Conservation (phyloP, 2,888 invertebrate genomes). For the Acronicta aceris region DNA sequence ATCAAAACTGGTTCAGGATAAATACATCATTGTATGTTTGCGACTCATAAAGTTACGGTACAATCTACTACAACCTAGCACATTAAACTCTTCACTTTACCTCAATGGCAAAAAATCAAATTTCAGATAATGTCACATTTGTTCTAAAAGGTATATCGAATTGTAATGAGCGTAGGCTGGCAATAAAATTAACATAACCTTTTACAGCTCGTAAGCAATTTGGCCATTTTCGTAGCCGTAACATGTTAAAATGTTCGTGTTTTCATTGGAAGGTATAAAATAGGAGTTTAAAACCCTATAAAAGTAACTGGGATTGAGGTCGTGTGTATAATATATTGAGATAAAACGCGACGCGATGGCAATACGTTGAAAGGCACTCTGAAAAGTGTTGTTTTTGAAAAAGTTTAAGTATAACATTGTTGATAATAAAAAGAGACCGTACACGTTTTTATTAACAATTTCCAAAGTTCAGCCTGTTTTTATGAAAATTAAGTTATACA, state of each 20-base stretch:
- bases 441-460: no score
- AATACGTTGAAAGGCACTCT: slow-evolving; percentile 3
- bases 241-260: slow-evolving; percentile 65
- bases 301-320: slow-evolving; percentile 64
- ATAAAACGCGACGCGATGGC: slow-evolving; percentile 10
- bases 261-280: slow-evolving; percentile 68
- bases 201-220: slow-evolving; percentile 68
- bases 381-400: neutral
- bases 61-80: neutral
- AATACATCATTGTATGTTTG: no score
- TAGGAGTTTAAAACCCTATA: slow-evolving; percentile 66
- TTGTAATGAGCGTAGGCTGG: slow-evolving; percentile 47
- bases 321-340: slow-evolving; percentile 43
- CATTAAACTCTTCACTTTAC: neutral
- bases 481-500: no score
- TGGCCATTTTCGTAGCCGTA: slow-evolving; percentile 63
- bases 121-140: slow-evolving; percentile 43
- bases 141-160: slow-evolving; percentile 37
- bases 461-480: no score
- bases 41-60: no score
- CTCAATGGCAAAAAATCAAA: slow-evolving; percentile 35
- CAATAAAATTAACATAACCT: slow-evolving; percentile 71
- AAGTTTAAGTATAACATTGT: no score
- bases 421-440: no score
- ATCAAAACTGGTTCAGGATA: no score